These are phyloP conservation scores for Hylaeus anthracinus DNA, from an alignment of 1,140 invertebrate species.

Conservation along the genomic window DNA sequence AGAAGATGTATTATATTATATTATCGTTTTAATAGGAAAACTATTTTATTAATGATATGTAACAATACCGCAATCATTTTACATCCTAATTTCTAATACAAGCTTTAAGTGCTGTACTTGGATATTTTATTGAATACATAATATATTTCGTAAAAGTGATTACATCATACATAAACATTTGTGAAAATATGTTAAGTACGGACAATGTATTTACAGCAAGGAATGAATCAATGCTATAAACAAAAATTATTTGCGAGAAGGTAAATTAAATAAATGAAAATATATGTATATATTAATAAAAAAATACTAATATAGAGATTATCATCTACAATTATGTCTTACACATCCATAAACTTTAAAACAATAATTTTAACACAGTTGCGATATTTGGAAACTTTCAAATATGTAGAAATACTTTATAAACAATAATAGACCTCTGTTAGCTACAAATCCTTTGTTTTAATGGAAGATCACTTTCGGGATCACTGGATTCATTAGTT, in stretches of 20 bases:
- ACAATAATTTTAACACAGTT: conserved; percentile 4
- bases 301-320: conserved; percentile 35
- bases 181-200: conserved; percentile 8
- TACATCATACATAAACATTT: conserved; percentile 18
- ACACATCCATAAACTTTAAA: conserved; percentile 21
- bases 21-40: not conserved
- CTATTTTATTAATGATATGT: not conserved
- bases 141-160: conserved; percentile 4
- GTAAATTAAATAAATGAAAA: conserved; percentile 13
- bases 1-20: not conserved
- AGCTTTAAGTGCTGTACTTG: not conserved
- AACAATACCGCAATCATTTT: not conserved
- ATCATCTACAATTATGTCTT: conserved; percentile 19
- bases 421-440: conserved; percentile 40
- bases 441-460: conserved; percentile 62
- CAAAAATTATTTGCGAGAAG: not conserved
- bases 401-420: conserved; percentile 20
- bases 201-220: conserved; percentile 1
- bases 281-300: conserved; percentile 17
- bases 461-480: conserved; percentile 66
- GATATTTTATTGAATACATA: conserved; percentile 2
- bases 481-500: conserved; percentile 60
- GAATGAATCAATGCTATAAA: not conserved
- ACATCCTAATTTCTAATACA: not conserved
- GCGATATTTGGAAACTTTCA: conserved; percentile 3